Evolutionary conservation across 2,888 invertebrate species (phyloP).

Genomic region (Crioceris asparagi): DNA sequence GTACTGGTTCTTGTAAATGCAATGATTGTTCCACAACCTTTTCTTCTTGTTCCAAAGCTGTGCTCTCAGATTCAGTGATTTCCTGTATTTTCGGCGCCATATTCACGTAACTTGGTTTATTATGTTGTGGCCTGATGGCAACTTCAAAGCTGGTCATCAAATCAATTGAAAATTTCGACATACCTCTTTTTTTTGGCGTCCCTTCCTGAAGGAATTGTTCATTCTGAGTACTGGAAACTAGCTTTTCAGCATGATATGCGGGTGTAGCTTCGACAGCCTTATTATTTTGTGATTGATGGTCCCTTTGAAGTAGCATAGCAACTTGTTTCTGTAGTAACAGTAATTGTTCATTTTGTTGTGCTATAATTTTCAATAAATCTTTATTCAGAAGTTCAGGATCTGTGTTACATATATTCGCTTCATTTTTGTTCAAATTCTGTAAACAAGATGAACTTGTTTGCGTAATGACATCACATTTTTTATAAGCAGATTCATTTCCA

Average conservation of each 20-base stretch:
- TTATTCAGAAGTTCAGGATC: slow-evolving; percentile 29
- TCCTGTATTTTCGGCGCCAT: slow-evolving; percentile 30
- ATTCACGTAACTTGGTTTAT: slow-evolving; percentile 14
- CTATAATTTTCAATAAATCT: slow-evolving; percentile 52
- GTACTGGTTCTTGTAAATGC: slow-evolving; percentile 30
- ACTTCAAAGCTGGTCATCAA: slow-evolving; percentile 65
- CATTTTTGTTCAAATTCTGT: not conserved
- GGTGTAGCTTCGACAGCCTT: slow-evolving; percentile 23
- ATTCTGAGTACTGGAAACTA: slow-evolving; percentile 18
- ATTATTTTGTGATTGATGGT: slow-evolving; percentile 26
- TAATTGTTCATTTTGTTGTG: slow-evolving; percentile 52
- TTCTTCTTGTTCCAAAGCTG: slow-evolving; percentile 8
- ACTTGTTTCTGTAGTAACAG: slow-evolving; percentile 53
- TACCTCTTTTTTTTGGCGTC: slow-evolving; percentile 34
- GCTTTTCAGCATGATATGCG: slow-evolving; percentile 1
- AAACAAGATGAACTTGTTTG: not conserved
- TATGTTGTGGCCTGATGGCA: slow-evolving; percentile 27
- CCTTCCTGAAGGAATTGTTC: slow-evolving; percentile 16
- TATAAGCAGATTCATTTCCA: too few relatives aligned
- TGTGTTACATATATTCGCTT: not conserved
- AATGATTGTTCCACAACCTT: slow-evolving; percentile 28
- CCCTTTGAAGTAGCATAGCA: slow-evolving; percentile 41
- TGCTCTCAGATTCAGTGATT: slow-evolving; percentile 25
- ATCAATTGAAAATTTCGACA: slow-evolving; percentile 53
- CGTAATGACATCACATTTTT: too few relatives aligned